A percentile compares a stretch with the other conserved stretches of the same genome.
phyloP scores from a whole-genome alignment of 2,888 invertebrate species.

The Lasioglossum malachurum region DNA sequence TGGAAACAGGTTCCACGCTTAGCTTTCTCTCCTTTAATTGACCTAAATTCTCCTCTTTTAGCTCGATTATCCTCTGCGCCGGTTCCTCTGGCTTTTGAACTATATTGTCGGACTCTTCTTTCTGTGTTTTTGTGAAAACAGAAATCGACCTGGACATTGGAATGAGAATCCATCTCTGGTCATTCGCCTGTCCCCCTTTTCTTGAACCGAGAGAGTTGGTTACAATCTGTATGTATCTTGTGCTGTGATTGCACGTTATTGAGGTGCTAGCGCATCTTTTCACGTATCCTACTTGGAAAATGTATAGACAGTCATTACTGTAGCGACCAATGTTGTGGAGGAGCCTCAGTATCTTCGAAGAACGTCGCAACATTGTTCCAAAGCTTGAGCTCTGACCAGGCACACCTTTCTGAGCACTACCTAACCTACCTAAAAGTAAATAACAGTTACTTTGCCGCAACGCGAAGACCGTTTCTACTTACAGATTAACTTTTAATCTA shows the following conservation, averaged over 20 bases:
- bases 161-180: slow-evolving; percentile 60
- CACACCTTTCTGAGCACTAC: slow-evolving; percentile 23
- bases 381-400: background rate
- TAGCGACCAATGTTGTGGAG: slow-evolving; percentile 74
- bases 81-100: slow-evolving; percentile 50
- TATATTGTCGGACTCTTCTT: slow-evolving; percentile 36
- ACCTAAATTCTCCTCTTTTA: slow-evolving; percentile 78
- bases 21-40: slow-evolving; percentile 80
- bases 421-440: slow-evolving; percentile 56
- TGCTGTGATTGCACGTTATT: slow-evolving; percentile 72
- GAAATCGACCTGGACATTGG: slow-evolving; percentile 65
- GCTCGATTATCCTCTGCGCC: slow-evolving; percentile 75
- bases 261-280: slow-evolving; percentile 78
- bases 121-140: slow-evolving; percentile 61
- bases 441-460: background rate
- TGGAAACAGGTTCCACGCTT: slow-evolving; percentile 63
- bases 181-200: slow-evolving; percentile 61
- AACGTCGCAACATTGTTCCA: slow-evolving; percentile 79
- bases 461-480: background rate
- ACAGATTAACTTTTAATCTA: background rate
- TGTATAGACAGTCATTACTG: slow-evolving; percentile 74
- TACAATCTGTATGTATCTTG: slow-evolving; percentile 67
- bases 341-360: slow-evolving; percentile 77
- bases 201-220: slow-evolving; percentile 67
- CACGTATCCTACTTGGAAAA: slow-evolving; percentile 75